Conservation (phyloP, 1,140 invertebrate species). For the Pachyrhynchus sulphureomaculatus region DNA sequence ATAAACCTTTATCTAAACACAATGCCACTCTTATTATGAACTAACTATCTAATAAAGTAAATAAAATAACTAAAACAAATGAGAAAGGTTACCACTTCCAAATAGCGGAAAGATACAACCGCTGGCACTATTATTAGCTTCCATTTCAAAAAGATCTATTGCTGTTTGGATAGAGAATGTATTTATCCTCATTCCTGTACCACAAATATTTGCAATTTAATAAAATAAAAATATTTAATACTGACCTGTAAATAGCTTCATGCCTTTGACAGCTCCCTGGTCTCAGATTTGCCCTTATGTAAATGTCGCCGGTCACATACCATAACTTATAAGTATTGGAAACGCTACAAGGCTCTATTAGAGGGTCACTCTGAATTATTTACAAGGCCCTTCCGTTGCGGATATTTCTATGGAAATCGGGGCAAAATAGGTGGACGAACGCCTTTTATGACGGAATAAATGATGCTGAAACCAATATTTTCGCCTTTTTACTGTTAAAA, state of each 20-base stretch:
- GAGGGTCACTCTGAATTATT: slow-evolving; percentile 49
- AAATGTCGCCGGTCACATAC: slow-evolving; percentile 39
- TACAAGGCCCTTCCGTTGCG: slow-evolving; percentile 45
- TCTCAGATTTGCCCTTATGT: slow-evolving; percentile 36
- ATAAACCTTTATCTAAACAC: no score
- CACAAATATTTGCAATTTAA: background rate
- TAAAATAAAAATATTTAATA: background rate
- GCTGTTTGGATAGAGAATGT: no score
- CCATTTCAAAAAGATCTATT: no score
- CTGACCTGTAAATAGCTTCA: background rate
- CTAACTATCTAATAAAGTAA: no score
- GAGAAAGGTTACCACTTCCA: no score
- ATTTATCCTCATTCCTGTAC: no score
- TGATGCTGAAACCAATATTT: slow-evolving; percentile 35
- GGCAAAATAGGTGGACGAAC: slow-evolving; percentile 39
- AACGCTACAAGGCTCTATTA: slow-evolving; percentile 39
- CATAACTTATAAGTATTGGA: slow-evolving; percentile 48
- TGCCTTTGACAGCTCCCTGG: slow-evolving; percentile 5
- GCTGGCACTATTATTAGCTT: no score
- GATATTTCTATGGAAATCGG: slow-evolving; percentile 43
- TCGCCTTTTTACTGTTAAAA: background rate
- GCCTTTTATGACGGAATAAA: slow-evolving; percentile 35
- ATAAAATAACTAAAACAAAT: no score
- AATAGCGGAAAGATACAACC: no score
- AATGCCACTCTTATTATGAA: no score